phyloP scores from a whole-genome alignment of 2,888 invertebrate genomes.

The Macaria liturata region DNA sequence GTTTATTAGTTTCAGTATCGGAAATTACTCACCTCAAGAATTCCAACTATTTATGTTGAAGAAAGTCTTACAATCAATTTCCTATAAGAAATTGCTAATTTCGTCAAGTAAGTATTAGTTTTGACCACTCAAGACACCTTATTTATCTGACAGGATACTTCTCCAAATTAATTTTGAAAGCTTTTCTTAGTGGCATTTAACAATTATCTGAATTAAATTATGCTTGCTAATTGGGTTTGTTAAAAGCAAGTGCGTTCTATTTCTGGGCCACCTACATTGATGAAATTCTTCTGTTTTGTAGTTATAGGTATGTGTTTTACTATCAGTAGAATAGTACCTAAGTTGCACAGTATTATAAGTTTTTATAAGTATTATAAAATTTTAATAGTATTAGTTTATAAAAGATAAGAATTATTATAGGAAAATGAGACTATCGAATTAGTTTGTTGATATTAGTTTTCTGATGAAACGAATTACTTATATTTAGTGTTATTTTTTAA shows the following conservation, averaged over 20 bases:
- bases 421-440: too few relatives aligned
- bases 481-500: too few relatives aligned
- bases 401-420: too few relatives aligned
- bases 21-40: constrained; percentile 8
- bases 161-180: constrained; percentile 19
- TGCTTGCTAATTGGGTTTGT: constrained; percentile 18
- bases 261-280: constrained; percentile 2
- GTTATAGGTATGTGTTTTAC: constrained; percentile 1
- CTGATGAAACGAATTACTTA: too few relatives aligned
- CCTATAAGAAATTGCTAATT: constrained; percentile 17
- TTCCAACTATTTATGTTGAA: constrained; percentile 15
- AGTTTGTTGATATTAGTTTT: too few relatives aligned
- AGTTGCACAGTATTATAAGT: too few relatives aligned
- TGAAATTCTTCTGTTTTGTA: constrained; percentile 5
- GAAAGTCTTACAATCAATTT: constrained; percentile 16
- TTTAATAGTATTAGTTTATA: too few relatives aligned
- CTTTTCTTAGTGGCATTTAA: constrained; percentile 16
- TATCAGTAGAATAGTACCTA: too few relatives aligned
- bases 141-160: constrained; percentile 21
- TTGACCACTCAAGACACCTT: constrained; percentile 15
- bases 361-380: too few relatives aligned
- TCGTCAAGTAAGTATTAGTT: not conserved
- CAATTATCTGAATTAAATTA: constrained; percentile 15
- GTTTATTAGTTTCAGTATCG: constrained; percentile 2
- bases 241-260: constrained; percentile 14